Evolutionary conservation across 2,888 invertebrate genomes (phyloP), one percentile per base, ranked within the genome.

Genomic region (Drosophila demipolita): DNA sequence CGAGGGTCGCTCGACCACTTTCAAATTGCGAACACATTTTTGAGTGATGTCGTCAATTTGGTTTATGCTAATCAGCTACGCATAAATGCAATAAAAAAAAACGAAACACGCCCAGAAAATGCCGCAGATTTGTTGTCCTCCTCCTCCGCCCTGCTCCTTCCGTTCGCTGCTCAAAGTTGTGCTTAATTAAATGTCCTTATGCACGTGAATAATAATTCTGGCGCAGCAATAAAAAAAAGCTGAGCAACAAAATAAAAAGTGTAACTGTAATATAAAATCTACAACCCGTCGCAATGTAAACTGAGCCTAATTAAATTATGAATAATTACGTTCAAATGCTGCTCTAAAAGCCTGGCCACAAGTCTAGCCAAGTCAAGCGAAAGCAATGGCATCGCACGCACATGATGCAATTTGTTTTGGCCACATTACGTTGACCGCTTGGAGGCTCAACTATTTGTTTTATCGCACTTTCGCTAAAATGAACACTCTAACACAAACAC

Each of bases 221-320:
- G n/a, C 79, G 75, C 80, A 78, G 75, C 75, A 82, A 83, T 83
- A 83, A 86, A 90, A 86, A 33, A 53, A 38, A 36, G 32, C 9
- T 57, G 57, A 45, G 23, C 15, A 45, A 45, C 15, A 23, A 23
- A 23, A 45, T 45, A 45, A 66, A 66, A 67, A 67, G 40, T 67
- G 49, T 67, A 55, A 71, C 66, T 65, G 74, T 80, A 66, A 69
- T 79, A 69, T 65, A 58, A 64, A 55, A 59, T 67, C 62, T 50
- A 79, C 67, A 60, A 67, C 66, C 64, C 61, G 71, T 68, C 71
- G 71, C 82, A 81, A 80, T 90, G 84, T 81, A 88, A 86, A 76
- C 82, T 86, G 78, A 87, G 82, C 91, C 91, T 91, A 91, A 91
- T 91, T 91, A 91, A 91, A 91, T 91, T 90, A 91, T 90, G 92